Base-by-base conservation (phyloP, 1,140 invertebrate species). In the Drosophila ananassae region DNA sequence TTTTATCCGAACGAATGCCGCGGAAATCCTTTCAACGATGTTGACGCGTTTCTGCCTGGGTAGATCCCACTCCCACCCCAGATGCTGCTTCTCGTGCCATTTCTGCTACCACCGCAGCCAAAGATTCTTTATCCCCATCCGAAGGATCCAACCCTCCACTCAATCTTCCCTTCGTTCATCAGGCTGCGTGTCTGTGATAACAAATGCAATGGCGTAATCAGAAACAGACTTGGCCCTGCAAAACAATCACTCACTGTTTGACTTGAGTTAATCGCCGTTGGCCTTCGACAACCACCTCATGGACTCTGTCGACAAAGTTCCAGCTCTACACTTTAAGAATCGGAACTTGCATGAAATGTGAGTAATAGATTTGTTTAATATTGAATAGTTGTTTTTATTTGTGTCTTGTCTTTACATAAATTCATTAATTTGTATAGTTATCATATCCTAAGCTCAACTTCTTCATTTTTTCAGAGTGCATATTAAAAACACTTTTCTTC, bases 211-310 rank as follows among this genome's bases (percentile, higher is more conserved):
- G 69, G 54, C 68, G 79, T 85, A 85, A 87, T 87, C 81, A 87
- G 78, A 50, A 50, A 32, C 77, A 84, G 80, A 85, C 83, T 63
- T 76, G 72, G 53, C 52, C 64, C 64, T 82, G 83, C 83, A 79
- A 87, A 87, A 87, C 83, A 87, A 87, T 87, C 83, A 87, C 73
- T 89, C 83, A 87, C 78, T 87, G 83, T 89, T 89, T 89, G 83
- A 67, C 83, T 89, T 73, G 62, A 87, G 84, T 83, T 87, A 87
- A 87, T 87, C 83, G 83, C 83, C 83, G 83, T 77, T 79, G 79
- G 83, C 79, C 79, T 60, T 79, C 63, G 73, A 54, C 52, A 75
- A 54, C 54, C 72, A 74, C 48, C 71, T 75, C 67, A 69, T 73
- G 50, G 81, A 76, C 74, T 82, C 68, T 53, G 60, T 61, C 57